Base-by-base conservation (phyloP, 2,888 invertebrate genomes). In the Seira sanloemensis region DNA sequence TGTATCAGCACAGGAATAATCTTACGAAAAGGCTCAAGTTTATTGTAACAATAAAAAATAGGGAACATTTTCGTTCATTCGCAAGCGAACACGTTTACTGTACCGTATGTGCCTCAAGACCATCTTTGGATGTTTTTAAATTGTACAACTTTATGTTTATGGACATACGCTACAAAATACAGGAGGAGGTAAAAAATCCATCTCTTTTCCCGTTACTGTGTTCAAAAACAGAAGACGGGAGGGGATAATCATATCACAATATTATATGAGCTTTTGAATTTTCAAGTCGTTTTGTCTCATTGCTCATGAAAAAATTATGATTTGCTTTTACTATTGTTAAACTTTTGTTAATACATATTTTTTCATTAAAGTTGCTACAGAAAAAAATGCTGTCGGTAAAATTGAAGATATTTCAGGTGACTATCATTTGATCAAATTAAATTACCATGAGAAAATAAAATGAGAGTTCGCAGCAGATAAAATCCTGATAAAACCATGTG, bases 41-140 rank as follows among this genome's bases (percentile, higher is more conserved):
- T 37, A 37, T 37, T 37, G 12, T 37, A 7, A 37, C 37, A 37
- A 37, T 37, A 37, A 37, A 37, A 37, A 37, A 37, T 37, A 58
- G 58, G 7, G 58, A 58, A 58, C 58, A 58, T 58, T 58, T 58
- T 58, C n/a, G n/a, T n/a, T n/a, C n/a, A n/a, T n/a, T n/a, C n/a
- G n/a, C n/a, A n/a, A n/a, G n/a, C n/a, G 58, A 58, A 18, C 58
- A n/a, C n/a, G n/a, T n/a, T n/a, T n/a, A n/a, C n/a, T n/a, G n/a
- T 58, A 58, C 58, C 2, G 58, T 58, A 16, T 58, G 16, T n/a
- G 58, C 2, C 58, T 58, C 58, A 58, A 58, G 58, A 16, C 58
- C 58, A 58, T 58, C 58, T 58, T 58, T 58, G 58, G 58, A 58
- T 18, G 58, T n/a, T 58, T 58, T 58, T 12, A 58, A 58, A 58